Base-by-base conservation (phyloP, 1,140 invertebrate species). In the Leucophenga varia region DNA sequence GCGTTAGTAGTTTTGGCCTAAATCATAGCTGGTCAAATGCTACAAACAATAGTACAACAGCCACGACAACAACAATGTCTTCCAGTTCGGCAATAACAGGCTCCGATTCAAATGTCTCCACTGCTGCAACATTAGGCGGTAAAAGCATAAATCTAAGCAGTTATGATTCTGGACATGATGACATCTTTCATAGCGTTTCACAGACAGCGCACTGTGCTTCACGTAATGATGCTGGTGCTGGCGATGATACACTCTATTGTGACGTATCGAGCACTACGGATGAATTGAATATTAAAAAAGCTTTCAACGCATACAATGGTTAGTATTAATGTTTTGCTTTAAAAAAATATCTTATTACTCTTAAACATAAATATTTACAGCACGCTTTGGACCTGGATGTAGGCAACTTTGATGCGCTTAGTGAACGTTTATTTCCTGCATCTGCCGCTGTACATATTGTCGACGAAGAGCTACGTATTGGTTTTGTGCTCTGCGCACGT, bases 121-220 rank as follows among this genome's bases (percentile, higher is more conserved):
- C 41, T 19, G 43, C 55, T 21, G 61, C 64, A 3, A 68, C 64
- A 1, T 34, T 68, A 10, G 60, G 55, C n/a, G 64, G 64, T 46
- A 68, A 68, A 36, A 63, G 64, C 38, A 69, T 64, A 20, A 63
- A 68, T 49, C 47, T 68, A 4, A 64, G 64, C 35, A 72, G 69
- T 41, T 65, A 56, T 35, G 69, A 72, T 28, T 72, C 69, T 2
- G 69, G 69, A 2, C 69, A 72, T 28, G 69, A 72, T 42, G 69
- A 59, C 9, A 47, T 72, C 17, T 72, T 68, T 14, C 68, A 71
- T 44, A 71, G 67, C 36, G 60, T 59, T 12, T 72, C 68, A 2
- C 68, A 69, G 50, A 69, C 51, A 22, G 52, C 52, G 5, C 54
- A 64, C 3, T 60, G 52, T 47, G 35, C 45, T 12, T 44, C 52